Evolutionary conservation across 2,113 vertebrate species (phyloP), one percentile per base, ranked within the genome.

Genomic region (Spheniscus mendiculus): DNA sequence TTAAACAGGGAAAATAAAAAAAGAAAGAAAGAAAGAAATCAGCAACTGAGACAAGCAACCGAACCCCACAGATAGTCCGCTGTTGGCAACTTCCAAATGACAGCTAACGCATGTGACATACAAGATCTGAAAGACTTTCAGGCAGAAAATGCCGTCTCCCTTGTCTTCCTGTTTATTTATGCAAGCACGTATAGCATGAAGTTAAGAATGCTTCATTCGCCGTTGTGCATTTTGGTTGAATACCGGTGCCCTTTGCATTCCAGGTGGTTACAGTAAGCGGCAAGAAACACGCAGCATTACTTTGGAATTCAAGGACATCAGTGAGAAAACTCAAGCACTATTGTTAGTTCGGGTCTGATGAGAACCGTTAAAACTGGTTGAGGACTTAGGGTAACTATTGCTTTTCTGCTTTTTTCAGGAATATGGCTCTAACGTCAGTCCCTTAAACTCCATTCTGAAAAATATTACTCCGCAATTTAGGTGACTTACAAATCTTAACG

Each of bases 301-400:
- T 97, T 93, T 83, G 94, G 94, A 98, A 97, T 95, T 97, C 85
- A 85, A 95, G 76, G 83, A 95, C 78, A 91, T 56, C 25, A 91
- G 89, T 47, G 38, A 61, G 93, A 96, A 95, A 96, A 50, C 56
- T 86, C 92, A 85, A 97, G 91, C 59, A 45, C 81, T 84, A 23
- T 10, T 93, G 91, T 83, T 97, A 91, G 82, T 8, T 21, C 61
- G 94, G 52, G 32, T 72, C 94, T 97, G 96, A 97, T 89, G 95
- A 96, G 88, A 91, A 83, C 81, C 74, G 55, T 76, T 89, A 86
- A 83, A 94, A 87, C 59, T 52, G 40, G 29, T 47, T 85, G 78
- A 98, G 69, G 79, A 96, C 80, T 95, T 96, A 27, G 36, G 50
- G 80, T 92, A 97, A 93, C 88, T 67, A 91, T 73, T 88, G 72